Base-by-base conservation (phyloP, 2,888 invertebrate species). In the Incurvaria masculella region DNA sequence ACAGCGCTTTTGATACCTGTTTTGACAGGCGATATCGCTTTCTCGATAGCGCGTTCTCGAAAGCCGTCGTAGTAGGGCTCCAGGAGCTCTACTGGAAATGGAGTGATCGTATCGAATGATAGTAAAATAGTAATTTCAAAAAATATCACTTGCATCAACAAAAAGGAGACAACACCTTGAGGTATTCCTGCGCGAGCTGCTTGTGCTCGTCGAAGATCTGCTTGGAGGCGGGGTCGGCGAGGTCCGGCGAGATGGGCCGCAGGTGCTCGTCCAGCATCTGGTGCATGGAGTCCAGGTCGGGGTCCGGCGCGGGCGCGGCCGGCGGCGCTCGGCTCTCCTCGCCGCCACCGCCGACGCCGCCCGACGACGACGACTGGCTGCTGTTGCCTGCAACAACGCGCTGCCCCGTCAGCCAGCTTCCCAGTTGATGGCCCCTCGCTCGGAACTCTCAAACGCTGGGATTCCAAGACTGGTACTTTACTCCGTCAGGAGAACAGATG, bases 151-250 rank as follows among this genome's bases (percentile, higher is more conserved):
- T 16, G n/a, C 2, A 38, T 16, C n/a, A 42, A 14, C 14, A 11
- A 19, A 3, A 21, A 43, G 43, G 4, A 5, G 19, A n/a, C 11
- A 19, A 20, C 57, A 92, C 89, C 70, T 88, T 89, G 49, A 94
- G 82, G 73, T 92, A 94, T 69, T 95, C 91, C 68, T 92, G 87
- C 49, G 93, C 93, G 56, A 94, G 72, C 71, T 91, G 82, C 63
- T 90, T 91, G 65, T 96, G 95, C 60, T 94, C 91, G 55, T 94
- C 87, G 64, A 90, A 96, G 60, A 96, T 89, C 55, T 87, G 81
- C 66, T 90, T 83, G 46, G 95, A 96, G 66, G 89, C 85, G 17
- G 86, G 84, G 61, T 84, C 84, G 59, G 79, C 81, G 57, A 85
- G 82, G 72, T 92, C 90, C 16, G 96, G 95, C 38, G 89, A 87